Evolutionary conservation across 2,888 invertebrate genomes (phyloP).

Genomic region (Dynastes grantii): DNA sequence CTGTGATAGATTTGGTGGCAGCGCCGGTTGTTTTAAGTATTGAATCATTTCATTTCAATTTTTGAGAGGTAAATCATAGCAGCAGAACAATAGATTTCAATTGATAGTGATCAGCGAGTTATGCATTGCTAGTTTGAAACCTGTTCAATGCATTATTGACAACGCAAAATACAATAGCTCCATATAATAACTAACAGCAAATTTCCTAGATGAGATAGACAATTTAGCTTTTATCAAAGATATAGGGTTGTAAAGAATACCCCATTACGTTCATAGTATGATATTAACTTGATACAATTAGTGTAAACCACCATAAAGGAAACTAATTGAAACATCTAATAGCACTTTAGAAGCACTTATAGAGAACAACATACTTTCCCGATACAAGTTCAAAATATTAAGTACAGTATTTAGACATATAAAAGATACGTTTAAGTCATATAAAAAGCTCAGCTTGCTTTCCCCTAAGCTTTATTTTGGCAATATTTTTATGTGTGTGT

Average conservation of each 20-base stretch:
- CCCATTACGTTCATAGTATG: not conserved
- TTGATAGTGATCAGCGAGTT: constrained; percentile 34
- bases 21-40: too few relatives aligned
- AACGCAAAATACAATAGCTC: constrained; percentile 11
- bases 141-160: constrained; percentile 13
- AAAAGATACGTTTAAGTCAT: not conserved
- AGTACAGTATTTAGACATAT: not conserved
- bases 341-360: not conserved
- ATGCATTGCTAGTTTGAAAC: constrained; percentile 11
- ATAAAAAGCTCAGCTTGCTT: too few relatives aligned
- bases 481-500: too few relatives aligned
- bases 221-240: not conserved
- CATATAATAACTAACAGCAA: not conserved
- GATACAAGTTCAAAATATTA: not conserved
- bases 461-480: too few relatives aligned
- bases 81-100: not conserved
- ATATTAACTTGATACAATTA: constrained; percentile 5
- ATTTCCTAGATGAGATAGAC: not conserved
- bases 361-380: not conserved
- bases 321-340: not conserved
- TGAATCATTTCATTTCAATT: too few relatives aligned
- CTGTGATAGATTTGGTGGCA: too few relatives aligned
- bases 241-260: not conserved
- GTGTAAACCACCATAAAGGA: constrained; percentile 1
- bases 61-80: too few relatives aligned